Base-by-base conservation (phyloP, 2,797 vertebrate genomes). In the Poecilia picta region DNA sequence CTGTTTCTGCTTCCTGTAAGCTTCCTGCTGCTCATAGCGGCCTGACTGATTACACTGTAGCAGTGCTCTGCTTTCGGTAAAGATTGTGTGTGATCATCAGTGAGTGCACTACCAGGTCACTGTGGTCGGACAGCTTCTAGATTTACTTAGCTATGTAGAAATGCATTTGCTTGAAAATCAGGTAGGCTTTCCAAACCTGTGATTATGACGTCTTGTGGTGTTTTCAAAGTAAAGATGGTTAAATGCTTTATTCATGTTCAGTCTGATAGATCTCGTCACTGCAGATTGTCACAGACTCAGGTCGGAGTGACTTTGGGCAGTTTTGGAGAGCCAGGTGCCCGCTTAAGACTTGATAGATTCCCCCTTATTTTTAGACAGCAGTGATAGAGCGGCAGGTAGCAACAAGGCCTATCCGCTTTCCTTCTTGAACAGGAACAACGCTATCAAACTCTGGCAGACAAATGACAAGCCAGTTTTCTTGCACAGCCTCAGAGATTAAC, bases 281-380 rank as follows among this genome's bases (percentile, higher is more conserved):
- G 74, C 86, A 87, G 88, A 85, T 79, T 68, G 74, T 66, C 46
- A 73, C 70, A 77, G 77, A 46, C 76, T 81, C 75, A 70, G 89
- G 88, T 91, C 87, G 86, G 74, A 88, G 78, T 77, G 88, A 89
- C 86, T 90, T 71, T 8, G 25, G 41, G 81, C 80, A 81, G 77
- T 78, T 76, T 75, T 83, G 68, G 2, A 45, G 41, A 71, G 25
- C 13, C 18, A 8, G 41, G 84, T 82, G 83, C 79, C 77, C 86
- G 89, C 91, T 93, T 90, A 90, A 88, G 84, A 90, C 74, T 79
- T 92, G 89, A 94, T 91, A 85, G 89, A 92, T 91, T 94, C 92
- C 85, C 86, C 82, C 91, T 92, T 93, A 91, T 87, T 85, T 86
- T 87, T 77, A 82, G 92, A 90, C 88, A 82, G 89, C 82, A 23